Evolutionary conservation across 2,888 invertebrate species (phyloP).

Genomic region (Auanema sp.): DNA sequence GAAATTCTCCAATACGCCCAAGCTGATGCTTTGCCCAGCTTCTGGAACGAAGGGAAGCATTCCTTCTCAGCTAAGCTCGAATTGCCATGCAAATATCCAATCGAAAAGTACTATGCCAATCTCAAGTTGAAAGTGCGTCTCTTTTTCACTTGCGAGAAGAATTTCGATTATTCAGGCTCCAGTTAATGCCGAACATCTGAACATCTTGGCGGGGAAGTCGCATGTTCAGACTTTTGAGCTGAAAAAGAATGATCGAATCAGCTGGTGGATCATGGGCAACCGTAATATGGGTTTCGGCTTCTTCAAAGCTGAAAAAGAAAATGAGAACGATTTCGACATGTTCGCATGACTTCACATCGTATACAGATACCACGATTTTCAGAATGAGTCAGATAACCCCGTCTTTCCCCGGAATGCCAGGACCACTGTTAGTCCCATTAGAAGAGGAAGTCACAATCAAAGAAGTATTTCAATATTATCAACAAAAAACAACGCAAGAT

Average conservation of each 20-base stretch:
- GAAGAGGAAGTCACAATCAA: constrained; percentile 33
- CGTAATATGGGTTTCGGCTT: constrained; percentile 39
- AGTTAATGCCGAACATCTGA: constrained; percentile 18
- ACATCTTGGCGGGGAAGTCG: constrained; percentile 30
- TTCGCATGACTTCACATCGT: constrained; percentile 8
- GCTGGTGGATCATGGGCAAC: constrained; percentile 39
- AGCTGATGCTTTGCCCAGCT: constrained; percentile 37
- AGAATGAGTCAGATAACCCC: constrained; percentile 45
- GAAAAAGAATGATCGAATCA: constrained; percentile 17
- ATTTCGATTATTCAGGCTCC: constrained; percentile 16
- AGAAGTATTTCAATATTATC: constrained; percentile 17
- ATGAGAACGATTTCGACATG: constrained; percentile 27
- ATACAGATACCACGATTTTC: constrained; percentile 8
- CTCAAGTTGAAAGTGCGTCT: constrained; percentile 23
- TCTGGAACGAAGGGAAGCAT: constrained; percentile 47
- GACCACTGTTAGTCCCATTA: constrained; percentile 49
- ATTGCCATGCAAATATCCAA: constrained; percentile 40
- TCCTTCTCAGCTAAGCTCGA: constrained; percentile 38
- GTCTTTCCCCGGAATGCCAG: constrained; percentile 54
- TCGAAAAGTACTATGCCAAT: constrained; percentile 40
- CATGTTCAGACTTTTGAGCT: constrained; percentile 23
- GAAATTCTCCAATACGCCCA: constrained; percentile 46
- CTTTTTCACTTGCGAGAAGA: neutral
- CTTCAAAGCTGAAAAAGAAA: constrained; percentile 31
- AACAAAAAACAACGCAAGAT: neutral